phyloP scores from a whole-genome alignment of 2,113 vertebrate genomes.

The Scortum barcoo region DNA sequence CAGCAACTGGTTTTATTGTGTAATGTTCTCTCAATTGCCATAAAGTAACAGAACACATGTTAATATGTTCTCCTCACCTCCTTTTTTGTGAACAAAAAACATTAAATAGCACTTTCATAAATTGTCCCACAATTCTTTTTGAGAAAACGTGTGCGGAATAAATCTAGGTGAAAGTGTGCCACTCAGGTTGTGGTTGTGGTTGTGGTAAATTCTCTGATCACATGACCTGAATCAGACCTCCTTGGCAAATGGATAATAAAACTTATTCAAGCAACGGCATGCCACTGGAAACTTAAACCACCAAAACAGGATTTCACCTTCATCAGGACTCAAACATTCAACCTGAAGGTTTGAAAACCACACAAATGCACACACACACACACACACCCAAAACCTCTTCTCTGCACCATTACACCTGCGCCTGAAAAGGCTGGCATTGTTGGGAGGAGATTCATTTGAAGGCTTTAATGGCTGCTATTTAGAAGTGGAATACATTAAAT shows the following conservation, averaged over 20 bases:
- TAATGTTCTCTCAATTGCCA: neutral
- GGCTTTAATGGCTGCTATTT: slow-evolving; percentile 75
- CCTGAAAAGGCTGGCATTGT: slow-evolving; percentile 65
- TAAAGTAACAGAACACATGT: neutral
- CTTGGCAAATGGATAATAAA: slow-evolving; percentile 40
- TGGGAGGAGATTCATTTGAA: slow-evolving; percentile 67
- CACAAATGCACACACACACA: neutral
- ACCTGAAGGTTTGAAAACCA: slow-evolving; percentile 15
- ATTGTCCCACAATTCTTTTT: slow-evolving; percentile 30
- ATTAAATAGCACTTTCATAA: neutral
- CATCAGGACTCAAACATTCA: slow-evolving; percentile 13
- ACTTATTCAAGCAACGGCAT: slow-evolving; percentile 44
- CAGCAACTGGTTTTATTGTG: neutral
- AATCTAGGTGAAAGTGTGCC: slow-evolving; percentile 7
- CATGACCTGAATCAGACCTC: slow-evolving; percentile 39
- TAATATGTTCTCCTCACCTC: neutral
- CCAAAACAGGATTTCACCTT: slow-evolving; percentile 33
- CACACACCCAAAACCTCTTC: slow-evolving; percentile 7
- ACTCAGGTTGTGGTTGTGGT: neutral
- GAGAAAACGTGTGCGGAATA: neutral
- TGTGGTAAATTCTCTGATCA: slow-evolving; percentile 22
- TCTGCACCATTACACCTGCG: slow-evolving; percentile 65
- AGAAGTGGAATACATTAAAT: slow-evolving; percentile 75
- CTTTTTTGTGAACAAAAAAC: neutral
- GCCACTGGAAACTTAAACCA: slow-evolving; percentile 27